These are phyloP conservation scores for Papilio elwesi DNA, from an alignment of 2,888 invertebrate genomes.

Conservation along the genomic window DNA sequence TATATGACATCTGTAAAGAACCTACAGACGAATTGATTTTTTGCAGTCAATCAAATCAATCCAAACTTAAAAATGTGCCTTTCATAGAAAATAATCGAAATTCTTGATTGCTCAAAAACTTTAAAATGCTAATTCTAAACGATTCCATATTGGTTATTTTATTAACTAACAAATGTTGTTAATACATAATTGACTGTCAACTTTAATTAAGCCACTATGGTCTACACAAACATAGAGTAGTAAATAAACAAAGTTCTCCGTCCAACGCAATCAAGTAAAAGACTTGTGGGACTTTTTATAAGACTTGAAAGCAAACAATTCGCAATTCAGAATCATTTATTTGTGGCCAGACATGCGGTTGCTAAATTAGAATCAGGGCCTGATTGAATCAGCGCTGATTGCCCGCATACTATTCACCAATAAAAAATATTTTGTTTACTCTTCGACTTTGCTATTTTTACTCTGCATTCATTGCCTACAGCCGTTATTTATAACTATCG, in stretches of 20 bases:
- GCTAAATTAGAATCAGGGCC: constrained; percentile 21
- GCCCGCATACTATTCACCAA: constrained; percentile 31
- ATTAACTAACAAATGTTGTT: too few relatives aligned
- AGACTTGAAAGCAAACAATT: not conserved
- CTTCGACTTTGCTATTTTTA: constrained; percentile 2
- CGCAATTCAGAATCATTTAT: constrained; percentile 16
- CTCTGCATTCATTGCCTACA: not conserved
- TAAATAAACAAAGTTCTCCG: not conserved
- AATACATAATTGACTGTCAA: too few relatives aligned
- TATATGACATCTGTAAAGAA: too few relatives aligned
- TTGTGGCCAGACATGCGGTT: constrained; percentile 23
- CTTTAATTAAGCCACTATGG: too few relatives aligned
- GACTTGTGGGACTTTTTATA: constrained; percentile 18
- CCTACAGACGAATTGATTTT: too few relatives aligned
- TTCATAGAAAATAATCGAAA: too few relatives aligned
- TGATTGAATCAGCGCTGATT: constrained; percentile 32
- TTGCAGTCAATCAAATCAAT: too few relatives aligned
- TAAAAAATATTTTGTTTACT: constrained; percentile 12
- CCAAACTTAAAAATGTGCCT: too few relatives aligned
- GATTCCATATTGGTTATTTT: too few relatives aligned
- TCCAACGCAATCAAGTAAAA: constrained; percentile 1
- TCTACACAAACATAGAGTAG: not conserved
- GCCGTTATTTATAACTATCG: not conserved
- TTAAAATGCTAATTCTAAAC: too few relatives aligned
- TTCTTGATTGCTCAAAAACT: too few relatives aligned